Base-by-base conservation (phyloP, 2,888 invertebrate species). In the Alcis repandata region DNA sequence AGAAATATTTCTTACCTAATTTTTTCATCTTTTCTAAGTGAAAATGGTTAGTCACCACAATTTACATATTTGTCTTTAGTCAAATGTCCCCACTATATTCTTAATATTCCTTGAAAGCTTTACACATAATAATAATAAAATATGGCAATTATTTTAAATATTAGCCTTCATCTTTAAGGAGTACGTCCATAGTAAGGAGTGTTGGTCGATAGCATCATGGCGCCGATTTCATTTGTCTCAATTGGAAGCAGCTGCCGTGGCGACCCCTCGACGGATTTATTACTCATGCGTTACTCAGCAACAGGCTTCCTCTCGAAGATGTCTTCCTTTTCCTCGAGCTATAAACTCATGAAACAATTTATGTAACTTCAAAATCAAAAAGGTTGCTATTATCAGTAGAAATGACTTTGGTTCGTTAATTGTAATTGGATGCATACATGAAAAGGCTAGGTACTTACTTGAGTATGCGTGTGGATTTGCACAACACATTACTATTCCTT, bases 181-280 rank as follows among this genome's bases (percentile, higher is more conserved):
- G 51, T 62, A 61, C 46, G 20, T 49, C 17, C 11, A 15, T 11
- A 51, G 51, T 36, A 10, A 59, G 59, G 40, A 48, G 15, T 54
- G 17, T 20, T 53, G 22, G 46, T 38, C 51, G 68, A 63, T 68
- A 38, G 63, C 59, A 68, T 66, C 62, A 75, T 79, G 90, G 91
- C 91, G 90, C 90, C 91, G 86, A 67, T 72, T 76, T 88, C 87
- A 87, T 89, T 90, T 85, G 84, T 83, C 76, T 87, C 90, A 91
- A 91, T 91, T 90, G 88, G 79, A 73, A 72, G 76, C 89, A 87
- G 86, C 88, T 88, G 88, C 82, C 78, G 65, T 17, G 48, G 41
- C 75, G 70, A 74, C 76, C 77, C 78, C 72, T 72, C 72, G 71
- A 75, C 75, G 78, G 79, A 79, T 77, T 81, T 77, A 78, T 80